Evolutionary conservation across 2,888 invertebrate species (phyloP).

Genomic region (Tupiocoris notatus): DNA sequence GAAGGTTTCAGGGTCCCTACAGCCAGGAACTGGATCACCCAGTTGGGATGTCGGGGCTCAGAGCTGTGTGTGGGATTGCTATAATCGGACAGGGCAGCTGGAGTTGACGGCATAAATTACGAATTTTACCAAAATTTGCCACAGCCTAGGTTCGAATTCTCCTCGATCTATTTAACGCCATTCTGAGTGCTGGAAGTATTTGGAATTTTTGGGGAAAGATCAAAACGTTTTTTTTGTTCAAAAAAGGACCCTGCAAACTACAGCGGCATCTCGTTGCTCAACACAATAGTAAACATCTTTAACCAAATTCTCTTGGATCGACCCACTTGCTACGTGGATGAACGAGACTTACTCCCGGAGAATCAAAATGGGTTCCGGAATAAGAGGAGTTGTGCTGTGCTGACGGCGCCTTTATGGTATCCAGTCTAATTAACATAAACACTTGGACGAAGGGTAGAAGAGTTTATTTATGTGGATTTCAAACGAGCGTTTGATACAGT

Average conservation of each 20-base stretch:
- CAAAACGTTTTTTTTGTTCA: constrained; percentile 2
- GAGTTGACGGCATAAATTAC: not conserved
- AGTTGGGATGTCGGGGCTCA: not conserved
- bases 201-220: constrained; percentile 4
- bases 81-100: not conserved
- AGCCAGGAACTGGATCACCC: not conserved
- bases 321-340: not conserved
- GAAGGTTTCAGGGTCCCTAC: not conserved
- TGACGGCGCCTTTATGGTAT: not conserved
- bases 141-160: not conserved
- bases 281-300: constrained; percentile 4
- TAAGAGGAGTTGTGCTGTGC: not conserved
- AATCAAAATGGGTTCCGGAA: not conserved
- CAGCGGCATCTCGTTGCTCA: constrained; percentile 5
- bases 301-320: too few relatives aligned
- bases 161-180: not conserved
- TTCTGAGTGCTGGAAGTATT: not conserved
- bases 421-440: not conserved
- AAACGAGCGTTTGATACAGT: constrained; percentile 10
- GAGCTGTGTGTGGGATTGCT: not conserved
- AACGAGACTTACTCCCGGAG: not conserved
- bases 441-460: constrained; percentile 49
- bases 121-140: not conserved
- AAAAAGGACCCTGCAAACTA: constrained; percentile 4
- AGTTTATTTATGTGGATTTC: constrained; percentile 7